Base-by-base conservation (phyloP, 1,140 invertebrate species). In the Procambarus clarkii region DNA sequence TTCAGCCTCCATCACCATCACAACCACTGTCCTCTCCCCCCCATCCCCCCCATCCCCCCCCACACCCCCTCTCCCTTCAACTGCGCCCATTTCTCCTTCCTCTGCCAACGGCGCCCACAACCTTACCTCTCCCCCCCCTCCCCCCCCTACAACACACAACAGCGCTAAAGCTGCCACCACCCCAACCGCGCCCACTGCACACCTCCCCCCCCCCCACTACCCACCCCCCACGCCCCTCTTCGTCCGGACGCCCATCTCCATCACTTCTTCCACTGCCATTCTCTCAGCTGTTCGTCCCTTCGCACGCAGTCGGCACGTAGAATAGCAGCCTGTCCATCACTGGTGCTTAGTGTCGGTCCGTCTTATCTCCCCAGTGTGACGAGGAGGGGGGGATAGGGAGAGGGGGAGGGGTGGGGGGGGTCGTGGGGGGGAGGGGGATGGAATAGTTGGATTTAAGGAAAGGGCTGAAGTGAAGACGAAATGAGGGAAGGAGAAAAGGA, bases 251-350 rank as follows among this genome's bases (percentile, higher is more conserved):
- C 88, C 76, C 85, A 77, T 60, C 85, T 78, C 85, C 74, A 45
- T 60, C 74, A 87, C 85, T 60, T 46, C 80, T 82, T 82, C 87
- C 87, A 69, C 71, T 58, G 60, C 79, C 88, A 85, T 91, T 91
- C 88, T 91, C 81, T 91, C 81, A 86, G 60, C 60, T 64, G 48
- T 81, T 69, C 81, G 81, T 85, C 58, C 71, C 82, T 84, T 91
- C 88, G 88, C 88, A 91, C 88, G 88, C 88, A 85, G 81, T 91
- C 88, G 50, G 82, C 88, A 85, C 81, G 88, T 91, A 91, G 88
- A 91, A 91, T 91, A 91, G 88, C 88, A 48, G 77, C 48, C 82
- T 91, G 88, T 91, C 88, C 88, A 91, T 91, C 88, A 91, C 74
- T 77, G 88, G 82, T 91, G 82, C 88, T 91, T 91, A 91, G 88